Evolutionary conservation across 64 coral and sea anemone species (phyloP).

Genomic region (Porites lutea): DNA sequence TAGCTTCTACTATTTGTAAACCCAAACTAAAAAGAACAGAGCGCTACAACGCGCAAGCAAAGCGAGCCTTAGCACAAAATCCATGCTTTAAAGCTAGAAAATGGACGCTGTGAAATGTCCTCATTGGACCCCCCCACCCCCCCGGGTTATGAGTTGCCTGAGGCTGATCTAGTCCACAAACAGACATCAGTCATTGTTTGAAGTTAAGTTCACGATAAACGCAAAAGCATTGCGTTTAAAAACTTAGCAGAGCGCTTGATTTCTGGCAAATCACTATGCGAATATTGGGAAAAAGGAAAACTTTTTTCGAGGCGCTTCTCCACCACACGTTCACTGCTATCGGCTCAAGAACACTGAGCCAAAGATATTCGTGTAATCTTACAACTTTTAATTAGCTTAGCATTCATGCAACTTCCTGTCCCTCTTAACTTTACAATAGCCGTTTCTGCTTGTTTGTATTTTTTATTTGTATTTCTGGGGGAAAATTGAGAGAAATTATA

Average conservation of each 20-base stretch:
- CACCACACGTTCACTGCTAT: neutral
- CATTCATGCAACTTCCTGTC: conserved; percentile 54
- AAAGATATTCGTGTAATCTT: conserved; percentile 50
- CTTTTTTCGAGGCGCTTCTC: neutral
- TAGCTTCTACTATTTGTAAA: no score
- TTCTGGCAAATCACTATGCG: neutral
- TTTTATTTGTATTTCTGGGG: neutral
- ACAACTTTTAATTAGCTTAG: conserved; percentile 58
- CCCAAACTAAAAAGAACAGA: no score
- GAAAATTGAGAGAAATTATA: neutral
- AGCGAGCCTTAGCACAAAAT: no score
- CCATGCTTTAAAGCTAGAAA: no score
- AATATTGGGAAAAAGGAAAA: neutral
- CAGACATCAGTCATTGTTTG: conserved; percentile 4
- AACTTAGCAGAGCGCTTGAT: neutral
- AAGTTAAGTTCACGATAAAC: neutral
- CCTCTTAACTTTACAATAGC: conserved; percentile 27
- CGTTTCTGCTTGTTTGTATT: neutral
- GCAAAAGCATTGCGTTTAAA: neutral
- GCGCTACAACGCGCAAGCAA: no score
- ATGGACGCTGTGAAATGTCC: no score
- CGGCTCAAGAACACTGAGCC: conserved; percentile 28
- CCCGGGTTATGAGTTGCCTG: neutral
- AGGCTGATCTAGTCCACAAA: conserved; percentile 56
- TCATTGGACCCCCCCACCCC: no score